These are phyloP conservation scores for Drosophila picticornis DNA, from an alignment of 2,888 invertebrate genomes.

Conservation along the genomic window DNA sequence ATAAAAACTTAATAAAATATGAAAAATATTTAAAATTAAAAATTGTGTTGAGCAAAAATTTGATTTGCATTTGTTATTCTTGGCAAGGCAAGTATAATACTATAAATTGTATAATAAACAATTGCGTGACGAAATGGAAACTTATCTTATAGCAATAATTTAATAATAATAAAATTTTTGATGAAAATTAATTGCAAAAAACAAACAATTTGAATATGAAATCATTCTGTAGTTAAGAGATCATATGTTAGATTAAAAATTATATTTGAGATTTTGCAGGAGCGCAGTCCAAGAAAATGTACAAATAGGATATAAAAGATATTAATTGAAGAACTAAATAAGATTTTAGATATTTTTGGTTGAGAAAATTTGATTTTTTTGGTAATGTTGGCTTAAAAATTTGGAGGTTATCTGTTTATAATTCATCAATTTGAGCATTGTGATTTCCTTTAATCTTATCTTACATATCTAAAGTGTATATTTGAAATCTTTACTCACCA, in stretches of 20 bases:
- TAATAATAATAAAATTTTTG: background rate
- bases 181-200: background rate
- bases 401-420: background rate
- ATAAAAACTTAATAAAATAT: slow-evolving; percentile 40
- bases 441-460: background rate
- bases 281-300: background rate
- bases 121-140: background rate
- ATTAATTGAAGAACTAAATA: background rate
- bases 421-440: background rate
- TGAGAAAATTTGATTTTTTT: background rate
- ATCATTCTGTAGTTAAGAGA: background rate
- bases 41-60: slow-evolving; percentile 16
- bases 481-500: slow-evolving; percentile 87
- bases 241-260: background rate
- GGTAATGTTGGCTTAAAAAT: background rate
- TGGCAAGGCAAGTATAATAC: slow-evolving; percentile 20
- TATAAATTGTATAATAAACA: slow-evolving; percentile 22
- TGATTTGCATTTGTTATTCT: slow-evolving; percentile 25
- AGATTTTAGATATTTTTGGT: background rate
- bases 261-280: background rate
- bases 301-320: background rate
- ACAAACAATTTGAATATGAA: background rate
- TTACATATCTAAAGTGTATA: slow-evolving; percentile 77
- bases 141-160: background rate
- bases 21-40: slow-evolving; percentile 31